Conservation (phyloP, 1,140 invertebrate genomes). For the Physella acuta region DNA sequence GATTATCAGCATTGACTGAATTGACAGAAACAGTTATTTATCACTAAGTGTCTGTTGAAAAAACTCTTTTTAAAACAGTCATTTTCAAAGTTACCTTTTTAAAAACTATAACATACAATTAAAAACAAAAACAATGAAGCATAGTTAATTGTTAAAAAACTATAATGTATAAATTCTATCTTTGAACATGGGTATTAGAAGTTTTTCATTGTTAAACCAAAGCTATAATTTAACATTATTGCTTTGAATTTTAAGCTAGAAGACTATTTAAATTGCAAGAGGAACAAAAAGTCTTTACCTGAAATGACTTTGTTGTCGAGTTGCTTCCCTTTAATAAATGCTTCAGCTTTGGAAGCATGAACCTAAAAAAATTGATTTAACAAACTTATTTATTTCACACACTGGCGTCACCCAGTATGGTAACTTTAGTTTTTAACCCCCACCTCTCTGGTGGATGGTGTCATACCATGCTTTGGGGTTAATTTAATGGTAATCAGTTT, state of each 20-base stretch:
- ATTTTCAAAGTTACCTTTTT: not conserved
- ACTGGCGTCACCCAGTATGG: too few relatives aligned
- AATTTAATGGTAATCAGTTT: too few relatives aligned
- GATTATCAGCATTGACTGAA: too few relatives aligned
- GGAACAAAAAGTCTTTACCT: not conserved
- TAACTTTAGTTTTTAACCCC: too few relatives aligned
- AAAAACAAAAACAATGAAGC: not conserved
- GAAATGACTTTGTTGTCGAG: not conserved
- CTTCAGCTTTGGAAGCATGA: conserved; percentile 73
- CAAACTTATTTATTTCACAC: not conserved
- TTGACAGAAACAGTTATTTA: not conserved
- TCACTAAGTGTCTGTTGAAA: too few relatives aligned
- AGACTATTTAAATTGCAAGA: not conserved
- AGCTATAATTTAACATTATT: not conserved
- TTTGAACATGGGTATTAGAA: not conserved
- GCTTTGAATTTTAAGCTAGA: too few relatives aligned
- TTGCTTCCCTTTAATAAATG: conserved; percentile 65
- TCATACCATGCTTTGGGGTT: too few relatives aligned
- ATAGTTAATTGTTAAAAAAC: not conserved
- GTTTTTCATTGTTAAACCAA: not conserved
- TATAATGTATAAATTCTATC: not conserved
- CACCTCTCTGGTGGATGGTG: too few relatives aligned
- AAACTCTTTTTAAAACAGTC: too few relatives aligned
- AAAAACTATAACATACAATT: conserved; percentile 31
- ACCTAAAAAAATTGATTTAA: conserved; percentile 50